These are phyloP conservation scores for Hypanus sabinus DNA, from an alignment of 2,113 vertebrate genomes.

Conservation along the genomic window DNA sequence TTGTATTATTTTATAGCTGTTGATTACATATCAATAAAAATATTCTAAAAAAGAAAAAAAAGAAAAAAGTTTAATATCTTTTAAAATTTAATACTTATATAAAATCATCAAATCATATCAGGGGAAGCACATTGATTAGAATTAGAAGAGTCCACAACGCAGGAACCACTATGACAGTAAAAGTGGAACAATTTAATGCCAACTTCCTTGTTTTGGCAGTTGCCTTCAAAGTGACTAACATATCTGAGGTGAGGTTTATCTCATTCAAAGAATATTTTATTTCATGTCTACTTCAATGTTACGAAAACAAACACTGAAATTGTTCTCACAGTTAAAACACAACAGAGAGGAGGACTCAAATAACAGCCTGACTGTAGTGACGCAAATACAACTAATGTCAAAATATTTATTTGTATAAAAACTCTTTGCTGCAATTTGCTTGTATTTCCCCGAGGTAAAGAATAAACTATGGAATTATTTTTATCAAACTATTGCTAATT, in stretches of 20 bases:
- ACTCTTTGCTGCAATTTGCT: not conserved
- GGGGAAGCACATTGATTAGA: not conserved
- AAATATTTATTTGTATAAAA: not conserved
- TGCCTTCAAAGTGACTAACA: not conserved
- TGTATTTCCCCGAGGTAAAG: not conserved
- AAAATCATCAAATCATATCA: too few relatives aligned
- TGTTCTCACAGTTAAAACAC: not conserved
- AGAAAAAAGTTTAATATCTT: not conserved
- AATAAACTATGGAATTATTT: not conserved
- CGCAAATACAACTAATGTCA: not conserved
- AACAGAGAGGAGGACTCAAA: not conserved
- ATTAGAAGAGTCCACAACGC: not conserved
- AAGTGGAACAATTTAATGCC: not conserved
- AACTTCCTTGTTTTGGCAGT: not conserved
- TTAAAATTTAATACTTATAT: not conserved
- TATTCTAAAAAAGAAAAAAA: too few relatives aligned
- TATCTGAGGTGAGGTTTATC: not conserved
- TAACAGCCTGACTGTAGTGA: not conserved
- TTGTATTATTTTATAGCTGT: too few relatives aligned
- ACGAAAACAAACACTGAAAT: not conserved
- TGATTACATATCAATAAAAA: too few relatives aligned
- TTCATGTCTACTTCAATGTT: not conserved
- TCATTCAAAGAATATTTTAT: not conserved
- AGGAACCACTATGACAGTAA: not conserved
- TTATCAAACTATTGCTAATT: not conserved